phyloP scores from a whole-genome alignment of 2,113 vertebrate species.

The Perca fluviatilis region DNA sequence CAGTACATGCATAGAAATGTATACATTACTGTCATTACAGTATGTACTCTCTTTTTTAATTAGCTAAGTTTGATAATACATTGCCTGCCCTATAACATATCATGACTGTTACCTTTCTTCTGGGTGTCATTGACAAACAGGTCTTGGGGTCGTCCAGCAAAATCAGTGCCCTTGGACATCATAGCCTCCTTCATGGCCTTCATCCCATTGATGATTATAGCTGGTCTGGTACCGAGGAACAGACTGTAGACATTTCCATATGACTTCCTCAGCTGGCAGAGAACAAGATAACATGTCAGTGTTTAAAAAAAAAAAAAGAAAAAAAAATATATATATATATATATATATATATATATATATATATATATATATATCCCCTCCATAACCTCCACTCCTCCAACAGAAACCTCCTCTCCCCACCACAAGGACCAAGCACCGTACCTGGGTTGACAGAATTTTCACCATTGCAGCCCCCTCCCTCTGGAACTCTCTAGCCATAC shows the following conservation, averaged over 20 bases:
- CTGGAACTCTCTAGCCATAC: too few species aligned
- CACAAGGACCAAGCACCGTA: too few species aligned
- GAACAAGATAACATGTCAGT: background rate
- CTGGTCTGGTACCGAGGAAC: slow-evolving; percentile 72
- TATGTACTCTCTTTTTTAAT: background rate
- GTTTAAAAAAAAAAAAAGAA: too few species aligned
- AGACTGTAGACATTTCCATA: slow-evolving; percentile 82
- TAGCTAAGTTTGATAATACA: background rate
- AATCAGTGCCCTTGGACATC: slow-evolving; percentile 71
- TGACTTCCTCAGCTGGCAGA: slow-evolving; percentile 67
- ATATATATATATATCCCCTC: too few species aligned
- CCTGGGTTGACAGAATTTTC: too few species aligned
- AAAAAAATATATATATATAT: too few species aligned
- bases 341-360: too few species aligned
- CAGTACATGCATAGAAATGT: background rate
- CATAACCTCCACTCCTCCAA: too few species aligned
- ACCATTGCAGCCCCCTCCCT: too few species aligned
- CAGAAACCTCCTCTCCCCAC: too few species aligned
- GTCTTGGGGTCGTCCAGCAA: slow-evolving; percentile 80
- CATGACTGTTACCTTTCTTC: slow-evolving; percentile 58
- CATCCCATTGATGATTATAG: slow-evolving; percentile 69
- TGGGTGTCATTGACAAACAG: slow-evolving; percentile 56
- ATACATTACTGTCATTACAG: background rate
- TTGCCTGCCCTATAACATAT: background rate
- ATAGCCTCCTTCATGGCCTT: slow-evolving; percentile 78